Evolutionary conservation across 1,140 invertebrate genomes (phyloP), one percentile per base, ranked within the genome.

Genomic region (Saccostrea echinata): DNA sequence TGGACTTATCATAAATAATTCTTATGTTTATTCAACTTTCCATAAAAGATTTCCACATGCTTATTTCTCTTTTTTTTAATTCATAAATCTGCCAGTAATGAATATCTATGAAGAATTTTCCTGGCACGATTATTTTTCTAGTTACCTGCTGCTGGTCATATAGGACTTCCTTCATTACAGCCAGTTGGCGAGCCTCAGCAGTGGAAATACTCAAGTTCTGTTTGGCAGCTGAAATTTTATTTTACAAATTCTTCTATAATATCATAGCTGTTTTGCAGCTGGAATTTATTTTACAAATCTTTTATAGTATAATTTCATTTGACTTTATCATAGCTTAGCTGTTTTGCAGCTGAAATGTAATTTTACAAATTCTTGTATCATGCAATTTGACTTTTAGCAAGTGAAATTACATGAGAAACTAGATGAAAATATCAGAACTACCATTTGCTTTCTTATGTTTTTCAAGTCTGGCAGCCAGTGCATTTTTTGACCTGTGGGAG

Each of bases 151-250:
- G 88, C 86, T 94, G 92, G 83, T 93, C 92, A 92, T 94, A 93
- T 3, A 94, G 82, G 55, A 94, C 92, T 87, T 94, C 93, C 81
- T 93, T 93, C 92, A 94, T 91, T 21, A 94, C 92, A 24, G 93
- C 93, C 35, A 93, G 86, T 76, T 94, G 90, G 83, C 92, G 88
- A 24, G 92, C 90, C 51, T 93, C 91, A 21, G 90, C 88, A 84
- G 89, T 90, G 64, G 88, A 87, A 35, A 89, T 87, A 71, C 88
- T 89, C n/a, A 89, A 57, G 80, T 86, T 88, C 84, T 84, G 84
- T 64, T 83, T 90, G 21, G 51, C 43, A n/a, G 35, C 85, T 86
- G 64, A 43, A 71, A 68, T 71, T 16, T 68, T 21, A 83, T 80
- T 80, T 71, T 71, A 33, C 16, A 71, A 33, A 33, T 68, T 68